Base-by-base conservation (phyloP, 2,888 invertebrate species). In the Pseudococcus viburni region DNA sequence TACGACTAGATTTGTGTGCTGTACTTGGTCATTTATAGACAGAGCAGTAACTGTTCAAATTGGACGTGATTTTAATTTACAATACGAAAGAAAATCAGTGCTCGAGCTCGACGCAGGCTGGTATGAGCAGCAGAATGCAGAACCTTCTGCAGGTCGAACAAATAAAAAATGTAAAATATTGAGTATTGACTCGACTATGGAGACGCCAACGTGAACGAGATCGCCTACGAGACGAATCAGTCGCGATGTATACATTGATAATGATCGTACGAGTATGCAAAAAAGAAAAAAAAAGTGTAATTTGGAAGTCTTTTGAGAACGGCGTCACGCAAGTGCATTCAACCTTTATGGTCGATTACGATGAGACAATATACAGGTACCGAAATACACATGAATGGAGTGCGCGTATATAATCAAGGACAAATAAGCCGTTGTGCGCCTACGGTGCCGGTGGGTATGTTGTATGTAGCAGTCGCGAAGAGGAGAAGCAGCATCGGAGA, bases 251-350 rank as follows among this genome's bases (percentile, higher is more conserved):
- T 83, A 73, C 80, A 46, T 46, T 46, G 80, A 83, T 83, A 83
- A 46, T 46, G 33, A 77, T 33, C 77, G 77, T 77, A 39, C 46
- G 17, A 9, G 26, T 80, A 46, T 83, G 80, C 80, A 39, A 83
- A 83, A 59, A 59, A 77, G 19, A 83, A 46, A 11, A 59, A 77
- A 46, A 83, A 46, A 11, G 46, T 46, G 80, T 83, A 83, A 33
- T 83, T 46, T 83, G 80, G 80, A 46, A 46, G 46, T 19, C 19
- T 83, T 83, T 83, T 46, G 42, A 83, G 46, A 46, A 46, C 15
- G 80, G 80, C 80, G 80, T 83, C 80, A 83, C 80, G 80, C 80
- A 46, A 83, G 80, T 83, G 46, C 80, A 46, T 83, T 83, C 80
- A 83, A 83, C 80, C 80, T 83, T 73, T 83, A 83, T 46, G 80